Base-by-base conservation (phyloP, 2,797 vertebrate species). In the Rhincodon typus region DNA sequence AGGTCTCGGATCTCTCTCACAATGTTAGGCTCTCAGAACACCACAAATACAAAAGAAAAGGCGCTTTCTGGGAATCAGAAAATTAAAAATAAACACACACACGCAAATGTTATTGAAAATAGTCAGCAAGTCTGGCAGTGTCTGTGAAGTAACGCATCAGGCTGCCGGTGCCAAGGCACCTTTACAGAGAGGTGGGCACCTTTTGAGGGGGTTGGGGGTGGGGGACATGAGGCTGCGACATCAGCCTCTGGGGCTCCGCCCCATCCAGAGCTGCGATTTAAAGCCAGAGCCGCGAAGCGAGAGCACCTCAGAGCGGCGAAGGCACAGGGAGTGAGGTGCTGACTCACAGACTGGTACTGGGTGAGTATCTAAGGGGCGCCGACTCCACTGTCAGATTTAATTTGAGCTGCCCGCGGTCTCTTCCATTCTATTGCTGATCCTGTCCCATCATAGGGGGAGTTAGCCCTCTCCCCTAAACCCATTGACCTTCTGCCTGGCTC, bases 401-500 rank as follows among this genome's bases (percentile, higher is more conserved):
- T 23, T 19, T 72, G 42, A 21, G 27, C 2, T 2, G 23, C 42
- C 10, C 23, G 17, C 15, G 42, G n/a, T 38, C 15, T 21, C 15
- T 25, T 5, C 46, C 6, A 50, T 87, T 90, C 53, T 13, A 25
- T 25, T 42, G 82, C 38, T 21, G 42, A 6, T 46, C 21, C 0
- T 21, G 7, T 42, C 1, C 42, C 50, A 15, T 5, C 12, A 1
- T 23, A 87, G 25, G 25, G 46, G 19, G 57, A 19, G 25, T 30
- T 13, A n/a, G 30, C 12, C 72, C 30, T 77, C 8, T 53, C 53
- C 94, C 96, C 96, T 53, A 90, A 62, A 25, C 66, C 19, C 82
- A 96, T 84, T 57, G 46, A 50, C 93, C 70, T 4, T 23, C 69
- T 23, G 21, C 69, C 50, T 19, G 13, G 4, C 38, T 25, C 57